Evolutionary conservation across 2,888 invertebrate species (phyloP), one percentile per base, ranked within the genome.

Genomic region (Cyaniris semiargus): DNA sequence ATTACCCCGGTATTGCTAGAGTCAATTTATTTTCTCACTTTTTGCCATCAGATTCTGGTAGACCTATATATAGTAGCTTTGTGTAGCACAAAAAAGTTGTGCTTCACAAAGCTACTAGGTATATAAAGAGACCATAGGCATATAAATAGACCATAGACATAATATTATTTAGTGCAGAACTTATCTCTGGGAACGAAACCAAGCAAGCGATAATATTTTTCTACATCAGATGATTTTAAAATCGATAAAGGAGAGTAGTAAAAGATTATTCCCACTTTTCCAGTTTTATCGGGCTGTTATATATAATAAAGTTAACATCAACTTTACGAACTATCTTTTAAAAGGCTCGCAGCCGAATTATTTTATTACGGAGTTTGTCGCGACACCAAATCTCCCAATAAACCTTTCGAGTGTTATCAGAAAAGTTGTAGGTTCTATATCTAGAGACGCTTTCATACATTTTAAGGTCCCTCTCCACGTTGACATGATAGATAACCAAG

Each of bases 351-450:
- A 27, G 58, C 10, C 66, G 27, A 66, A 66, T 1, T 66, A 66
- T 66, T 66, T 31, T 60, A 60, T 60, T 60, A 60, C 60, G 10
- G 66, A 66, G 66, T 66, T 66, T 66, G 15, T 15, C 15, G 5
- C 27, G 66, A 18, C 66, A 66, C 66, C 18, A 18, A 66, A 66
- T 66, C 66, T 66, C 13, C 27, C 66, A 31, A 66, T 66, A 31
- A 66, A 66, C 27, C 27, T 66, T 44, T 66, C 27, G 66, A 31
- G 66, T 66, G 66, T 27, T 66, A 27, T 66, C 27, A 66, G 66
- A 66, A 23, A 66, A 66, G 66, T 66, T 66, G 66, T 31, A 31
- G 23, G 66, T 31, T 15, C 0, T 27, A 27, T 6, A 27, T 18
- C 15, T 21, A 60, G 60, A 10, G 60, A 10, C 5, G 66, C 15